A percentile compares a stretch with the other conserved stretches of the same genome.
phyloP scores from a whole-genome alignment of 2,797 vertebrate species.

The Denticeps clupeoides region DNA sequence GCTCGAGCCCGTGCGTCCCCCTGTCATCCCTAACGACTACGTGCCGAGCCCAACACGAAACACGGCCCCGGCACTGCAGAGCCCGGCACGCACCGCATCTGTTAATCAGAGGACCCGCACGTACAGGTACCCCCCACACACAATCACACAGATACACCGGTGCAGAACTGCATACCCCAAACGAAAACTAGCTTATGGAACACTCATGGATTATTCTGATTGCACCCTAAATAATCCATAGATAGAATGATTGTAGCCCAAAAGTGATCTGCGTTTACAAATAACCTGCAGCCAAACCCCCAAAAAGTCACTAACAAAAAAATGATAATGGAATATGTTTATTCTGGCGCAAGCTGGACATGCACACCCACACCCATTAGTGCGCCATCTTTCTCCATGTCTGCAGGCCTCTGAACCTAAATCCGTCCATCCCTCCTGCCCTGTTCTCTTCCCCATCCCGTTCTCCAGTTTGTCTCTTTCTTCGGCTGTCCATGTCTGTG shows the following conservation, averaged over 20 bases:
- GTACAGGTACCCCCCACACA: slow-evolving; percentile 80
- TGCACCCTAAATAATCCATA: too few species aligned
- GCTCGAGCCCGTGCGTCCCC: slow-evolving; percentile 94
- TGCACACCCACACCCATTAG: background rate
- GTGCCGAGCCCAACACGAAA: slow-evolving; percentile 96
- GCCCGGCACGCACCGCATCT: slow-evolving; percentile 91
- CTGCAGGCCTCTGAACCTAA: too few species aligned
- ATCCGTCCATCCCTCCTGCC: background rate
- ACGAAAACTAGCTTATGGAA: slow-evolving; percentile 36
- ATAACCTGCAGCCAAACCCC: too few species aligned
- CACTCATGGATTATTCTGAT: slow-evolving; percentile 14
- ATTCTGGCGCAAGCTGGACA: background rate
- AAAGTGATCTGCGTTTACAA: too few species aligned
- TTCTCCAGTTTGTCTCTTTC: slow-evolving; percentile 21
- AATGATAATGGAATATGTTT: too few species aligned
- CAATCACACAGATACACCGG: slow-evolving; percentile 6
- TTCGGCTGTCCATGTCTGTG: slow-evolving; percentile 1
- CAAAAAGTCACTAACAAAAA: too few species aligned
- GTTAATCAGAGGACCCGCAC: slow-evolving; percentile 99
- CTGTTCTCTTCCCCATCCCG: background rate
- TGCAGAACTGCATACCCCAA: slow-evolving; percentile 5
- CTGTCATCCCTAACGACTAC: slow-evolving; percentile 98
- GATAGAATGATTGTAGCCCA: too few species aligned
- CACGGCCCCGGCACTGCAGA: slow-evolving; percentile 82
- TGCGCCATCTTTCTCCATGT: too few species aligned